Evolutionary conservation across 2,888 invertebrate species (phyloP), one percentile per base, ranked within the genome.

Genomic region (Heliconius ismenius): DNA sequence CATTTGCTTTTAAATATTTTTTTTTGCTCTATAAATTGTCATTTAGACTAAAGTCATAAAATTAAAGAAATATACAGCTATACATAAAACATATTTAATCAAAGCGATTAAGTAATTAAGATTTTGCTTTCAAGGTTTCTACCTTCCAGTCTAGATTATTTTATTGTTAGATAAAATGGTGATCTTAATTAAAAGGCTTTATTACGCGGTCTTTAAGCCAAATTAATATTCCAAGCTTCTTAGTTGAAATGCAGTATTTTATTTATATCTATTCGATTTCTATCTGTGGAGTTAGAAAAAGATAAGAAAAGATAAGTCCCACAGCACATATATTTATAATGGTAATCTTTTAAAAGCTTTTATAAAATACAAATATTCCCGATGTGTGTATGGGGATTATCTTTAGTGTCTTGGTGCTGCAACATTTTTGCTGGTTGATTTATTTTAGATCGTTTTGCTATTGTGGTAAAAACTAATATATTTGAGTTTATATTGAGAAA

Each of bases 331-430:
- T 28, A 63, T 63, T 28, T 24, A 26, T 24, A 24, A 68, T 26
- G 24, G 68, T 68, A 68, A 68, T 68, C 68, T 49, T 67, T 68
- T 68, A 39, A 68, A 68, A 69, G 69, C 69, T 54, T 69, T 69
- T 54, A 69, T 26, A 43, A 68, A 68, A 68, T 67, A 18, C 18
- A 43, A 43, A 68, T 43, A 43, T 68, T 43, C 15, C 43, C 43
- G 11, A 43, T 26, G 26, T 24, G 32, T 39, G 32, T 39, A 13
- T 39, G 24, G 63, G 63, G 63, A 63, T 67, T 39, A 39, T 67
- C 36, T n/a, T 39, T 39, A 67, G 39, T 24, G 39, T n/a, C 65
- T 39, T 6, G n/a, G 36, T 39, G 24, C n/a, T 4, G 63, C 18
- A 62, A 62, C 13, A 28, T 28, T 15, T 62, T 13, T 63, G 15